Base-by-base conservation (phyloP, 2,888 invertebrate species). In the Tethea ocularis region DNA sequence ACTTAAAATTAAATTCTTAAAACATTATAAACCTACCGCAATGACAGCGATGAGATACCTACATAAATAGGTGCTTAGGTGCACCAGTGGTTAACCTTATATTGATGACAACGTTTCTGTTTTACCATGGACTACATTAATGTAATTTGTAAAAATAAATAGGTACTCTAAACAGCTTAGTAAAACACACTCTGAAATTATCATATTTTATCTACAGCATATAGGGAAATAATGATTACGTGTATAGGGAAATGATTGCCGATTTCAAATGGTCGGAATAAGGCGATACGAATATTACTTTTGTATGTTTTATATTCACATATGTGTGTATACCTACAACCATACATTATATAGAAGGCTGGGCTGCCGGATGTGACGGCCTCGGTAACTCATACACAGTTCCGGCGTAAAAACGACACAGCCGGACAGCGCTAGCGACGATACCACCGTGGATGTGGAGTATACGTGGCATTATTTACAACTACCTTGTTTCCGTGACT, bases 341-440 rank as follows among this genome's bases (percentile, higher is more conserved):
- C 66, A 68, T 26, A 57, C 54, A 62, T 67, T 77, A 77, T 77
- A 80, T 80, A 80, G 78, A 79, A 78, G 74, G 71, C 75, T 74
- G 68, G 73, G 75, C 71, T 65, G 71, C 84, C 87, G 89, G 89
- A 87, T 67, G 66, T 76, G 66, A 59, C 77, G 80, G 77, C 75
- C 80, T 77, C 84, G 74, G 86, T 90, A 89, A 89, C 88, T 90
- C 90, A 90, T 89, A 88, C 80, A 75, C 74, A 73, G 77, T 88
- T 90, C 90, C 90, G 90, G 87, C 79, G 85, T 80, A 88, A 90
- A 89, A 89, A 89, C 88, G 83, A 79, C 81, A 77, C 71, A 62
- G 74, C 78, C 82, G 84, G 86, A 85, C 85, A 75, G 77, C 72
- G 63, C 61, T 66, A 73, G 76, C 72, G 72, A 72, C 79, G 85